phyloP scores from a whole-genome alignment of 1,140 invertebrate species.

The Drosophila malerkotliana region DNA sequence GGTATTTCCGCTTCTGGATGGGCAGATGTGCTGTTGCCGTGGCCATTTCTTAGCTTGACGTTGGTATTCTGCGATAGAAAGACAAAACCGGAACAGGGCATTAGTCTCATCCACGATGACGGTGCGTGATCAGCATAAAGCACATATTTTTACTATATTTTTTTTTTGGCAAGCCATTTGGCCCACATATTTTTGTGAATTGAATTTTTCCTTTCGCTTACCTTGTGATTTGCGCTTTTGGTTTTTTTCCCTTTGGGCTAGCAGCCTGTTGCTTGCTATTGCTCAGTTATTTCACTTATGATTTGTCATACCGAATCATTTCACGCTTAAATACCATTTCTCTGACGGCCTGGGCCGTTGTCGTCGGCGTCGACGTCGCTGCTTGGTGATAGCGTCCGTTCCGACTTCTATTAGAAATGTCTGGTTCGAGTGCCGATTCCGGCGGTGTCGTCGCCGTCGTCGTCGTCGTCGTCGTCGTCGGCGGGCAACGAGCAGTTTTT shows the following conservation, averaged over 20 bases:
- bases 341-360: not conserved
- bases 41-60: constrained; percentile 18
- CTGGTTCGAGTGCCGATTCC: constrained; percentile 31
- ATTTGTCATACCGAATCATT: constrained; percentile 72
- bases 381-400: constrained; percentile 28
- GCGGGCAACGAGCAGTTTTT: constrained; percentile 29
- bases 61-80: constrained; percentile 19
- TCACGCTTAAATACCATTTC: constrained; percentile 72
- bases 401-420: constrained; percentile 53
- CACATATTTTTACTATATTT: constrained; percentile 13
- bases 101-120: constrained; percentile 23
- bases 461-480: too few relatives aligned
- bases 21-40: constrained; percentile 61
- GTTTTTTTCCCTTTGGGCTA: constrained; percentile 3
- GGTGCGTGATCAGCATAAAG: constrained; percentile 12
- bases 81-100: constrained; percentile 9
- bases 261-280: constrained; percentile 47
- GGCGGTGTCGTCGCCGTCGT: constrained; percentile 5
- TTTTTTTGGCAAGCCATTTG: constrained; percentile 26
- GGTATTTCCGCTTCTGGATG: constrained; percentile 63
- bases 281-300: constrained; percentile 75
- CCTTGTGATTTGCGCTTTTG: constrained; percentile 17
- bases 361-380: constrained; percentile 18
- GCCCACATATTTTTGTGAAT: constrained; percentile 37
- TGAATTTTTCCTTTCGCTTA: constrained; percentile 29